These are phyloP conservation scores for Psephotus haematonotus DNA, from an alignment of 2,113 vertebrate species.

Conservation along the genomic window DNA sequence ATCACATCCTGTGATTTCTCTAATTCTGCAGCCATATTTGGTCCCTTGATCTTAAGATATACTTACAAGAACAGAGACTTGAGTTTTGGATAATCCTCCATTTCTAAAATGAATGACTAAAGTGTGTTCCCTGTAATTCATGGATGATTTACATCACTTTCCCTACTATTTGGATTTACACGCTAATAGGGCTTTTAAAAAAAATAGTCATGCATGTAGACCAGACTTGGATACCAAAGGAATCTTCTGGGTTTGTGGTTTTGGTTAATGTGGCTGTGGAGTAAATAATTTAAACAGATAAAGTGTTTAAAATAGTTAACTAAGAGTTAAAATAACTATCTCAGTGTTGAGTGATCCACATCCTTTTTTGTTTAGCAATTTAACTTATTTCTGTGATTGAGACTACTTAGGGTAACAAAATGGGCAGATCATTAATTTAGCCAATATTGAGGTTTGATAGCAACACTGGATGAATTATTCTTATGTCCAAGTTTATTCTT, in stretches of 20 bases:
- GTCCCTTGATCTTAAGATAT: not conserved
- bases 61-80: not conserved
- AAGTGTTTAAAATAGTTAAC: not conserved
- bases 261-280: not conserved
- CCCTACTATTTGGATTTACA: accelerated
- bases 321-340: not conserved
- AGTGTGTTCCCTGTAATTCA: not conserved
- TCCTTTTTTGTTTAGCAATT: not conserved
- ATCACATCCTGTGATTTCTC: not conserved
- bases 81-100: not conserved
- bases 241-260: not conserved
- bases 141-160: not conserved
- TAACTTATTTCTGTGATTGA: slow-evolving; percentile 59
- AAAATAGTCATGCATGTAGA: not conserved
- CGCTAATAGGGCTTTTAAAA: not conserved
- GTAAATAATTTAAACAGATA: not conserved
- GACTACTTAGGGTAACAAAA: slow-evolving; percentile 55
- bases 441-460: slow-evolving; percentile 76
- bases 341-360: not conserved
- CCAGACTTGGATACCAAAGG: not conserved
- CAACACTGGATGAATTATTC: slow-evolving; percentile 72
- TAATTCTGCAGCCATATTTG: not conserved
- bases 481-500: not conserved
- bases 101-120: not conserved
- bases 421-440: slow-evolving; percentile 70